These are phyloP conservation scores for Trematomus loennbergii DNA, from an alignment of 2,113 vertebrate species.

Conservation along the genomic window DNA sequence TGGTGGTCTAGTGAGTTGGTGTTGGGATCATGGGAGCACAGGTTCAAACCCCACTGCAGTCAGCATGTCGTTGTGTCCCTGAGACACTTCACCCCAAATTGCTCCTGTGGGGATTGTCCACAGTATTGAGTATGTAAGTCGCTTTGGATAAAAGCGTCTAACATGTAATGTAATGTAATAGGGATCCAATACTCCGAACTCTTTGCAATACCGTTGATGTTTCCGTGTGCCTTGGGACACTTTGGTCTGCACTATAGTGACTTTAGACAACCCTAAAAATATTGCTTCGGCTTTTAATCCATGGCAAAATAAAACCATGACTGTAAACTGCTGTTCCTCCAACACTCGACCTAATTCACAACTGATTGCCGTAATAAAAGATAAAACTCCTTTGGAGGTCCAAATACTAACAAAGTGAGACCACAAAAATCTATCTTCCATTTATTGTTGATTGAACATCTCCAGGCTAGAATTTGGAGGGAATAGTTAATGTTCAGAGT, in stretches of 20 bases:
- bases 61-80: no score
- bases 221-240: conserved; percentile 18
- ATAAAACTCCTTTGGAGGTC: conserved; percentile 35
- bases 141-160: no score
- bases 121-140: no score
- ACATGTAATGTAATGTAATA: no score
- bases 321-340: conserved; percentile 6
- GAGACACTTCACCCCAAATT: no score
- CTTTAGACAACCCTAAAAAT: conserved; percentile 15
- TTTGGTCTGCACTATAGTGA: conserved; percentile 19
- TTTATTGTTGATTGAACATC: conserved; percentile 70
- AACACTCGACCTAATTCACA: conserved; percentile 12
- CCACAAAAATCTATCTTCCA: conserved; percentile 56
- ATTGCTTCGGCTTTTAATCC: conserved; percentile 33
- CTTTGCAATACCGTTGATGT: conserved; percentile 7
- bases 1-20: no score
- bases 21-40: no score
- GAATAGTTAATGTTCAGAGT: conserved; percentile 64
- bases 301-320: conserved; percentile 42
- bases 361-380: conserved; percentile 37
- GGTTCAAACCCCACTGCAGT: no score
- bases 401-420: conserved; percentile 47
- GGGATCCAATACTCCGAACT: not conserved
- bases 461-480: conserved; percentile 60
- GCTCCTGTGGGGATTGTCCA: no score